Percentiles rank a stretch among this genome's conserved stretches.
phyloP scores from a whole-genome alignment of 2,888 invertebrate species.

The Cryptosula pallasiana region DNA sequence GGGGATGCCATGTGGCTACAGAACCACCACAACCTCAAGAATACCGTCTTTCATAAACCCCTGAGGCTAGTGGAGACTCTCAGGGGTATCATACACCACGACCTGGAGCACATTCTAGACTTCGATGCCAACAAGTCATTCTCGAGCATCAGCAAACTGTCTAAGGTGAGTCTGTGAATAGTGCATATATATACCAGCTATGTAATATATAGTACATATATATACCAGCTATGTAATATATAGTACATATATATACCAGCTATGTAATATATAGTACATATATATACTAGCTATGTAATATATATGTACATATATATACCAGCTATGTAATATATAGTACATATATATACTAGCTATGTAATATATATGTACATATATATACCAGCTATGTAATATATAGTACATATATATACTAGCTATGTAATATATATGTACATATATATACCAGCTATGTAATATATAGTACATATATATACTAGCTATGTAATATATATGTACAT shows the following conservation, averaged over 20 bases:
- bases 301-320: neutral
- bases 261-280: too few relatives aligned
- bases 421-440: neutral
- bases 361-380: too few relatives aligned
- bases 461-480: too few relatives aligned
- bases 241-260: too few relatives aligned
- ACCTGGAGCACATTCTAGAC: slow-evolving; percentile 39
- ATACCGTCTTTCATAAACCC: slow-evolving; percentile 46
- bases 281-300: neutral
- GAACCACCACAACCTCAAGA: slow-evolving; percentile 35
- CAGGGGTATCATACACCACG: slow-evolving; percentile 42
- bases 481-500: too few relatives aligned
- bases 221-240: too few relatives aligned
- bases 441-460: too few relatives aligned
- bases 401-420: neutral
- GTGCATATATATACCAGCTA: neutral
- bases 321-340: too few relatives aligned
- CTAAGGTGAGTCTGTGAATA: slow-evolving; percentile 21
- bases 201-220: too few relatives aligned
- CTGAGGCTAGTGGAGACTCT: slow-evolving; percentile 38
- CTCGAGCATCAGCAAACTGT: slow-evolving; percentile 40
- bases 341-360: too few relatives aligned
- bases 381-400: too few relatives aligned
- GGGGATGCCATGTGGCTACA: slow-evolving; percentile 48
- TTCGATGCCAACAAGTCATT: slow-evolving; percentile 42